Evolutionary conservation across 2,113 vertebrate genomes (phyloP).

Genomic region (Ursus arctos): DNA sequence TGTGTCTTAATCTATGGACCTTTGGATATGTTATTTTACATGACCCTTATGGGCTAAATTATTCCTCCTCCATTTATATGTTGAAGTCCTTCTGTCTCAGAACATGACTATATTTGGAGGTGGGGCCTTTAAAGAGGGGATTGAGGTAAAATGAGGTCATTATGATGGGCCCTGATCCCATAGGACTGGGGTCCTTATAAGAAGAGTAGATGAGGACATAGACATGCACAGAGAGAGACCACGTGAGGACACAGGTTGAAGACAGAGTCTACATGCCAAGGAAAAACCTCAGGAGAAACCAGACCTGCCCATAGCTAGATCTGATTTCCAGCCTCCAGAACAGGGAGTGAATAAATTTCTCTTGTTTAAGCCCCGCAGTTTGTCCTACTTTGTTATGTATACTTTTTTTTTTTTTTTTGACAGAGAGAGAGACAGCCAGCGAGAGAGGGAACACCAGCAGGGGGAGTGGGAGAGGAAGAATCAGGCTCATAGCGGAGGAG

Average conservation of each 20-base stretch:
- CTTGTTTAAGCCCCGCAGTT: neutral
- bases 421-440: no score
- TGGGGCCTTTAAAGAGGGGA: neutral
- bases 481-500: no score
- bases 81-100: neutral
- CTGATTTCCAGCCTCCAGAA: neutral
- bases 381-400: neutral
- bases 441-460: no score
- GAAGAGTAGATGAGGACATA: neutral
- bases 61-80: rapidly evolving
- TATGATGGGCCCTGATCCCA: no score
- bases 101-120: neutral
- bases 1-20: rapidly evolving
- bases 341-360: neutral
- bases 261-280: rapidly evolving
- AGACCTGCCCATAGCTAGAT: neutral
- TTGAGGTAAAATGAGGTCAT: neutral
- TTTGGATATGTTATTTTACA: rapidly evolving
- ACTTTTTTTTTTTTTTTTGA: no score
- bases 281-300: neutral
- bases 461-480: no score
- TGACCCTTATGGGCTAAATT: rapidly evolving
- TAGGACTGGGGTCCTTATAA: neutral
- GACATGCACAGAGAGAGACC: neutral
- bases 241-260: neutral